A percentile compares a stretch with the other conserved stretches of the same genome.
These are phyloP conservation scores for Peromyscus aztecus DNA, from an alignment of 2,797 vertebrate species.

Conservation along the genomic window DNA sequence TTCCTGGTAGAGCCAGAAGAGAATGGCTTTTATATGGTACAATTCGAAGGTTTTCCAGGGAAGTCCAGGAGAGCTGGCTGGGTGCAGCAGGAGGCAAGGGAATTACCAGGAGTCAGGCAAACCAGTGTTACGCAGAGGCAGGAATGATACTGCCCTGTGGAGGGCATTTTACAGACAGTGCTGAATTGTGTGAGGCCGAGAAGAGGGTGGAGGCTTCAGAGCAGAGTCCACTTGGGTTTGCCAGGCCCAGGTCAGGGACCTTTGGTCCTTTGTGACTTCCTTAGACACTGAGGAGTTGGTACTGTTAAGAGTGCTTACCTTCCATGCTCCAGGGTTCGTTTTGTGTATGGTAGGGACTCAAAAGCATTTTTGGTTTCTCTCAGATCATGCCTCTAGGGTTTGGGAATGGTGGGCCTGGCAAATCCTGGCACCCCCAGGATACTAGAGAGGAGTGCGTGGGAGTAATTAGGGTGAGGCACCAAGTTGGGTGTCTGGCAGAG, in stretches of 20 bases:
- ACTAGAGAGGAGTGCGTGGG: conserved; percentile 18
- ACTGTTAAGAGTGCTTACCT: background rate
- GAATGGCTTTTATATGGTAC: background rate
- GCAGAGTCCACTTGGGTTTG: conserved; percentile 59
- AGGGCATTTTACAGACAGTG: conserved; percentile 12
- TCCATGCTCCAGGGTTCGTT: background rate
- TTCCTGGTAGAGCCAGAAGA: background rate
- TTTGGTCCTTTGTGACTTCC: background rate
- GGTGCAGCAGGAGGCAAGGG: background rate
- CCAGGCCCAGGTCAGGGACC: background rate
- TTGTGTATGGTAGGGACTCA: background rate
- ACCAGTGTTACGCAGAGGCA: background rate
- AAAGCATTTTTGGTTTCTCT: background rate
- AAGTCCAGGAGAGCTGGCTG: background rate
- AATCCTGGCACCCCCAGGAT: background rate
- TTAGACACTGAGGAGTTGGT: background rate
- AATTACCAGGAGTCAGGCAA: background rate
- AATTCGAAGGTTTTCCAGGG: background rate
- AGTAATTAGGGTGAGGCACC: conserved; percentile 35
- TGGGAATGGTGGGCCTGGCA: background rate
- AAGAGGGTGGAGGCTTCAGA: conserved; percentile 37
- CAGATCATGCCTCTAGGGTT: background rate
- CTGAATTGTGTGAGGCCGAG: background rate
- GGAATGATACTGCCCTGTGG: background rate
- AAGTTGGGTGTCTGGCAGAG: conserved; percentile 26